phyloP scores from a whole-genome alignment of 2,797 vertebrate species.

The Silurus aristotelis region DNA sequence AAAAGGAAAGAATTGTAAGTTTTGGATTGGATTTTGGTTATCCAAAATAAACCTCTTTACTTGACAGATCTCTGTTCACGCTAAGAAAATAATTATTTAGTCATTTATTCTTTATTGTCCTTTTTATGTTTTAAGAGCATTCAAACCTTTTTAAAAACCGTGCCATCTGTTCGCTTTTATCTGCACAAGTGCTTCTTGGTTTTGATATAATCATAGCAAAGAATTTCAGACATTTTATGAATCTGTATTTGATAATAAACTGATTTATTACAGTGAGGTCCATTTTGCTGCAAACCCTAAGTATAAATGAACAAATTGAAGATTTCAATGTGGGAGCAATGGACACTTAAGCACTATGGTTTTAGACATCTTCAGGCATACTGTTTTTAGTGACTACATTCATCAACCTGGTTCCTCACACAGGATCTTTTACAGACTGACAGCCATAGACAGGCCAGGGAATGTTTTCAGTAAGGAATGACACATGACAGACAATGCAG shows the following conservation, averaged over 20 bases:
- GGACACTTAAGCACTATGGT: neutral
- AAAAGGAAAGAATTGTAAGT: neutral
- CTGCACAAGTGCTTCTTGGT: neutral
- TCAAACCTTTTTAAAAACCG: neutral
- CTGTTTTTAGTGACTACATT: neutral
- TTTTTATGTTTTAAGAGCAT: neutral
- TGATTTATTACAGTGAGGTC: neutral
- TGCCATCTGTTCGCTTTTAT: neutral
- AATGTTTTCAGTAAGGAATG: neutral
- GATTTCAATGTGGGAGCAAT: neutral
- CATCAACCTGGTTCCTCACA: neutral
- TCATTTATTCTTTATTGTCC: neutral
- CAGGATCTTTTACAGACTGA: neutral
- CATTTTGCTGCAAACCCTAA: neutral
- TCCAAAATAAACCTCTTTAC: neutral
- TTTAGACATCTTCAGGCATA: neutral
- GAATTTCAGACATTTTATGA: neutral
- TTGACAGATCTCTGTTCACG: neutral
- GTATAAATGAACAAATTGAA: neutral
- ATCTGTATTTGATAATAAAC: neutral
- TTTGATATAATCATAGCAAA: neutral
- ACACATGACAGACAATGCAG: neutral
- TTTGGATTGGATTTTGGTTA: neutral
- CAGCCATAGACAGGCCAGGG: neutral
- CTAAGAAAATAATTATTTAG: neutral